Conservation (phyloP, 1,140 invertebrate genomes). For the Euwallacea fornicatus region DNA sequence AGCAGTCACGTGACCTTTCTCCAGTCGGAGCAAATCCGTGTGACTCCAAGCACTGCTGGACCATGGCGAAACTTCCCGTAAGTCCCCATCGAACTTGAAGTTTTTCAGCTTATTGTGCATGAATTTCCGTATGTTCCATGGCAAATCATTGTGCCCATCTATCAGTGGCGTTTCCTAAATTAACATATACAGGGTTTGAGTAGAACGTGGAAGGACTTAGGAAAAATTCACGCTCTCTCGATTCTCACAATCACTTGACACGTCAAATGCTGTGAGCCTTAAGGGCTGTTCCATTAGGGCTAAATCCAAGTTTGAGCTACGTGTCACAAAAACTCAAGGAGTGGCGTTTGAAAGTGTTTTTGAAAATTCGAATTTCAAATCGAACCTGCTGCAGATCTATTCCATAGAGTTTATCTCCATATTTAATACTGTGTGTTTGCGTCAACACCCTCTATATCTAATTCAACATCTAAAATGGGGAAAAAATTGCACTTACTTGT, state of each 20-base stretch:
- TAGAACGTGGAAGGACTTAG: neutral
- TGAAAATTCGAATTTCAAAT: neutral
- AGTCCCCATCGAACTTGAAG: slow-evolving; percentile 74
- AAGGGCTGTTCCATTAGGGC: neutral
- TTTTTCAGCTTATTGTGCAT: slow-evolving; percentile 82
- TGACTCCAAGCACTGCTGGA: slow-evolving; percentile 76
- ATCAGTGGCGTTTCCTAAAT: slow-evolving; percentile 67
- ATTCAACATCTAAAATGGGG: neutral
- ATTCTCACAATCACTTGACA: no score
- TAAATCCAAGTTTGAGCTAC: neutral
- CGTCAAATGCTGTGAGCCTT: no score
- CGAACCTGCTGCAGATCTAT: neutral
- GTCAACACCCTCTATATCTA: no score
- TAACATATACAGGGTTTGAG: slow-evolving; percentile 37
- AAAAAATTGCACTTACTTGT: slow-evolving; percentile 19
- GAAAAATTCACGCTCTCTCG: no score
- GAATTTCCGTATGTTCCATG: slow-evolving; percentile 87
- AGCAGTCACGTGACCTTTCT: slow-evolving; percentile 77
- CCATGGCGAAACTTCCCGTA: slow-evolving; percentile 76
- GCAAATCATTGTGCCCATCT: slow-evolving; percentile 87
- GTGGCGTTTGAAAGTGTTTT: no score
- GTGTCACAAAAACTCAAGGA: no score
- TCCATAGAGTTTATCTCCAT: no score
- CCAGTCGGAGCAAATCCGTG: slow-evolving; percentile 79
- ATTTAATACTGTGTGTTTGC: no score